phyloP scores from a whole-genome alignment of 2,888 invertebrate species.

The Callinectes sapidus region DNA sequence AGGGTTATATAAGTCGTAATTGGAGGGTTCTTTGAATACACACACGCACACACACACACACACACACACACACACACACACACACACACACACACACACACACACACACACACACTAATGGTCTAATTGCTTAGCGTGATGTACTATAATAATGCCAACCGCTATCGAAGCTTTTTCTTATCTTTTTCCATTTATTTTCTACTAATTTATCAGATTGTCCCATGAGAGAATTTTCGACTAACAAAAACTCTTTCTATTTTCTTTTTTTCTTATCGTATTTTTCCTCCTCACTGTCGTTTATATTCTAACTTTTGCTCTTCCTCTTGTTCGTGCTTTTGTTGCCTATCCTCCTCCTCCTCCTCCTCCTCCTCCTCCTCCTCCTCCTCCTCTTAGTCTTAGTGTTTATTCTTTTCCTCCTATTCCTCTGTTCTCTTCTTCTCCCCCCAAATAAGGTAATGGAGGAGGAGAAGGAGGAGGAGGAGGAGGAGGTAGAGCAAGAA shows the following conservation, averaged over 20 bases:
- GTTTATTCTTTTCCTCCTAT: too few relatives aligned
- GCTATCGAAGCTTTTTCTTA: neutral
- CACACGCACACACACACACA: neutral
- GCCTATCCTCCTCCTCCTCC: neutral
- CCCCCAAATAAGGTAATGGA: neutral
- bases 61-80: slow-evolving; percentile 16
- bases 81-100: slow-evolving; percentile 48
- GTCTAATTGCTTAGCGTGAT: too few relatives aligned
- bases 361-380: neutral
- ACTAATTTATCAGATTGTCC: neutral
- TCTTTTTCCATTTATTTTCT: neutral
- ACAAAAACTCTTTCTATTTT: neutral
- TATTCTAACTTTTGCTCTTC: neutral
- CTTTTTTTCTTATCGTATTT: too few relatives aligned
- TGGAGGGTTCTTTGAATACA: neutral
- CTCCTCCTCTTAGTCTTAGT: too few relatives aligned
- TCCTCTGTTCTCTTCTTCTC: too few relatives aligned
- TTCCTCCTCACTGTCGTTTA: too few relatives aligned
- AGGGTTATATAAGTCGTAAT: neutral
- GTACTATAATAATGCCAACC: neutral
- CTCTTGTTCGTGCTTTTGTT: neutral
- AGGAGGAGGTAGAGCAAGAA: neutral
- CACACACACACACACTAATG: slow-evolving; percentile 24
- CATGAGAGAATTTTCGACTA: neutral
- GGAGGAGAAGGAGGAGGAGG: neutral